phyloP scores from a whole-genome alignment of 2,888 invertebrate species.

The Oscheius sp. region DNA sequence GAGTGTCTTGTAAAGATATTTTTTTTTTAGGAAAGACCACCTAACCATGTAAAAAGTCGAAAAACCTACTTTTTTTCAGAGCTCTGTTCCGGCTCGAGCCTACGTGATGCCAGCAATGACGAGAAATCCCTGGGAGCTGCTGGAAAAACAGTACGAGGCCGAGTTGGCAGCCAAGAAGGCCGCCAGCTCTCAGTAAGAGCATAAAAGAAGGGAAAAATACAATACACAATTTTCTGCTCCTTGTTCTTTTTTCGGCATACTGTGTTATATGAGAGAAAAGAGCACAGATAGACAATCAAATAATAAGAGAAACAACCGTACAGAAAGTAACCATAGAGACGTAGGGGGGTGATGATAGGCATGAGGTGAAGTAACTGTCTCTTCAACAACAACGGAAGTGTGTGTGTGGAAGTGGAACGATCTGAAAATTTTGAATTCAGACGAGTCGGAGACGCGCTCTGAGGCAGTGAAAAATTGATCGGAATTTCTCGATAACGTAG shows the following conservation, averaged over 20 bases:
- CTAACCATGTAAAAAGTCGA: no score
- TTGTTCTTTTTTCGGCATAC: not conserved
- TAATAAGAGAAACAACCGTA: not conserved
- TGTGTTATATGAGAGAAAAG: slow-evolving; percentile 4
- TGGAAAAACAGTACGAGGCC: slow-evolving; percentile 39
- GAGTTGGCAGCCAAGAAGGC: not conserved
- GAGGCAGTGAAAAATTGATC: no score
- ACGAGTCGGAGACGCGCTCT: no score
- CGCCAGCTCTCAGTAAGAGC: not conserved
- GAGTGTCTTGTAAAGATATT: no score
- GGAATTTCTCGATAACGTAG: no score
- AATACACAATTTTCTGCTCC: not conserved
- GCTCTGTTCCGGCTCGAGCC: slow-evolving; percentile 15
- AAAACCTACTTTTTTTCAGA: slow-evolving; percentile 11
- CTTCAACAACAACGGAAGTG: no score
- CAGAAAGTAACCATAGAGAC: not conserved
- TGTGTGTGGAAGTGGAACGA: no score
- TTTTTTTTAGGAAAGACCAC: no score
- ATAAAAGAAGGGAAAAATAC: not conserved
- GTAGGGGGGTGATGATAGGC: not conserved
- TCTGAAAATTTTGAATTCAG: no score
- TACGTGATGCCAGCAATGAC: slow-evolving; percentile 49
- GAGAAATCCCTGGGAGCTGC: slow-evolving; percentile 45
- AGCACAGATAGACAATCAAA: not conserved
- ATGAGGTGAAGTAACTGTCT: no score